phyloP scores from a whole-genome alignment of 2,113 vertebrate species.

The Bettongia penicillata region DNA sequence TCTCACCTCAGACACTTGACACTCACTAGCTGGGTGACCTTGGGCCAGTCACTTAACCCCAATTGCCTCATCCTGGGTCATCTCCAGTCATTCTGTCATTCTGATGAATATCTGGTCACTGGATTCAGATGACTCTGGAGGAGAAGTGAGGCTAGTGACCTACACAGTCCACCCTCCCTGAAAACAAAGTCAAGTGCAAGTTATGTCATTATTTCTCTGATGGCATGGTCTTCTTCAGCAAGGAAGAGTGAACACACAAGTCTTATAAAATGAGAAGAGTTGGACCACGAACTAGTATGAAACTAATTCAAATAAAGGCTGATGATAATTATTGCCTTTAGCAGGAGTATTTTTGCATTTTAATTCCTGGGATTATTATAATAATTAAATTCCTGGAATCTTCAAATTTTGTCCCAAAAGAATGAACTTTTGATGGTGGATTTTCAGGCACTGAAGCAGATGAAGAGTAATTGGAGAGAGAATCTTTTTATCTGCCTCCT shows the following conservation, averaged over 20 bases:
- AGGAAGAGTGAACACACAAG: neutral
- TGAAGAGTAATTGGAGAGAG: constrained; percentile 22
- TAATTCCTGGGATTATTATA: neutral
- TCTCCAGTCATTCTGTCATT: no score
- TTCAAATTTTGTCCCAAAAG: neutral
- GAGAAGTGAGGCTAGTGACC: no score
- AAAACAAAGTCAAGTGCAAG: no score
- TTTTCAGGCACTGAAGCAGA: neutral
- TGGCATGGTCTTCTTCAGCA: no score
- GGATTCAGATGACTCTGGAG: no score
- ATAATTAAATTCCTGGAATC: neutral
- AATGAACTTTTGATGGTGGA: neutral
- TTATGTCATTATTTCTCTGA: no score
- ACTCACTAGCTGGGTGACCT: no score
- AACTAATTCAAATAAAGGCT: constrained; percentile 19
- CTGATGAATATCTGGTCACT: no score
- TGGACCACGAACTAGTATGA: neutral
- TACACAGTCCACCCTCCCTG: no score
- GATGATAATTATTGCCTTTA: neutral
- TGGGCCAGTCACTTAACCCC: no score
- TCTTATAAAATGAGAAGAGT: neutral
- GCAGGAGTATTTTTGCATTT: neutral
- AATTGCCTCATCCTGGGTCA: no score
- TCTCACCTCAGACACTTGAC: no score
- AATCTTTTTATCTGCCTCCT: constrained; percentile 28